A percentile compares a stretch with the other conserved stretches of the same genome.
These are phyloP conservation scores for Entelurus aequoreus DNA, from an alignment of 2,113 vertebrate species.

Conservation along the genomic window DNA sequence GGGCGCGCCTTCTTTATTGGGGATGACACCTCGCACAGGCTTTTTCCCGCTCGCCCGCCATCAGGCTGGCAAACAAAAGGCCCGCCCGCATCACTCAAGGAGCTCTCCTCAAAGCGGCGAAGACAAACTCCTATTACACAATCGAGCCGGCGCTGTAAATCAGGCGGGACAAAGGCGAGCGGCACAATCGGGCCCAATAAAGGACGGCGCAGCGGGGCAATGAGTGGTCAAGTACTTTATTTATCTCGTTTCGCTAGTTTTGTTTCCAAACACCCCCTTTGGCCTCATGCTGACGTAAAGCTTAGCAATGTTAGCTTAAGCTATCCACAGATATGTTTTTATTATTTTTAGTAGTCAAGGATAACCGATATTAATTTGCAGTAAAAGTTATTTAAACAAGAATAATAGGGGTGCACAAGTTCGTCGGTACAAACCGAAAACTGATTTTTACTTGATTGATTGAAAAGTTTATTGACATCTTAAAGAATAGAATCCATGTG, in stretches of 20 bases:
- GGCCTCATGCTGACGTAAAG: conserved; percentile 37
- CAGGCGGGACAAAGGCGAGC: conserved; percentile 62
- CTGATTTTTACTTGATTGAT: no score
- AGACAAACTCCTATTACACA: conserved; percentile 66
- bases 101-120: conserved; percentile 57
- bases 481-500: no score
- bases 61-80: conserved; percentile 71
- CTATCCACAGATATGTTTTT: no score
- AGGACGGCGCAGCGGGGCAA: conserved; percentile 51
- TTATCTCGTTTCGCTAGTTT: conserved; percentile 51
- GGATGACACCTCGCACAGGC: conserved; percentile 64
- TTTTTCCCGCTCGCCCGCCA: conserved; percentile 55
- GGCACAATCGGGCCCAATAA: conserved; percentile 46
- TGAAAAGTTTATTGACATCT: no score
- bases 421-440: no score
- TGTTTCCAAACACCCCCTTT: not conserved
- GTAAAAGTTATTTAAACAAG: no score
- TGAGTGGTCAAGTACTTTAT: conserved; percentile 49
- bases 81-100: conserved; percentile 61
- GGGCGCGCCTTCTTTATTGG: conserved; percentile 62
- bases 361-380: no score
- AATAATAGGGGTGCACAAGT: no score
- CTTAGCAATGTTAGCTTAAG: conserved; percentile 20
- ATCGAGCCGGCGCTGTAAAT: conserved; percentile 67
- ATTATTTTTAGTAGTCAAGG: no score